phyloP scores from a whole-genome alignment of 2,113 vertebrate species.

The Eclectus roratus region DNA sequence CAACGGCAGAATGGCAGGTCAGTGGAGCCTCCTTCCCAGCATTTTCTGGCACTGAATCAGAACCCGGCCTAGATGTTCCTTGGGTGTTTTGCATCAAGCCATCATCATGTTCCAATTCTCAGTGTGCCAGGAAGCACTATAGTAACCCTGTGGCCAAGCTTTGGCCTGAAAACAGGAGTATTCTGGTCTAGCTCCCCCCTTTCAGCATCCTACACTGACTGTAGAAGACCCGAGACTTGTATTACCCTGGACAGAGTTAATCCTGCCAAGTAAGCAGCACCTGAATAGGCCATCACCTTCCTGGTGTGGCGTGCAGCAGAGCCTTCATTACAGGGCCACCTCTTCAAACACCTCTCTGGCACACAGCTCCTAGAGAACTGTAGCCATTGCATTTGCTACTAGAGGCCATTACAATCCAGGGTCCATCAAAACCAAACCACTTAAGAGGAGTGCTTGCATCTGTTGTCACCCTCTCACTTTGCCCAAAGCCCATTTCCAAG shows the following conservation, averaged over 20 bases:
- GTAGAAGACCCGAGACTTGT: fast-evolving
- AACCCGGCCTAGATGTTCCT: not conserved
- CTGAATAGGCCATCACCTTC: not conserved
- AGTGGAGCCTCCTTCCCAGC: not conserved
- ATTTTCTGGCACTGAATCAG: not conserved
- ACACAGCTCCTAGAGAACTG: not conserved
- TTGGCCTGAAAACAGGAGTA: not conserved
- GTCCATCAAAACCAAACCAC: not conserved
- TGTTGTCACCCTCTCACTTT: not conserved
- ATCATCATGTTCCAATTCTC: not conserved
- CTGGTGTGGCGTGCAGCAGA: not conserved
- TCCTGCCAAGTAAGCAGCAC: not conserved
- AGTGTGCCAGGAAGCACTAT: not conserved
- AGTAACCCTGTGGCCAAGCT: not conserved
- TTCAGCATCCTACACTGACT: fast-evolving
- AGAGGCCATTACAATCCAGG: not conserved
- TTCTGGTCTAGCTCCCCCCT: not conserved
- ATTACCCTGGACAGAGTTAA: not conserved
- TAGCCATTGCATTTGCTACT: not conserved
- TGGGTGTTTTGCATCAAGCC: not conserved
- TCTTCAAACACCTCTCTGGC: not conserved
- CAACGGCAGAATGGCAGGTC: fast-evolving
- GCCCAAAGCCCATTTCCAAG: not conserved
- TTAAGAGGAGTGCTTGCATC: not conserved
- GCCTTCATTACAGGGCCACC: not conserved